Evolutionary conservation across 2,113 vertebrate genomes (phyloP).

Genomic region (Hassar affinis): DNA sequence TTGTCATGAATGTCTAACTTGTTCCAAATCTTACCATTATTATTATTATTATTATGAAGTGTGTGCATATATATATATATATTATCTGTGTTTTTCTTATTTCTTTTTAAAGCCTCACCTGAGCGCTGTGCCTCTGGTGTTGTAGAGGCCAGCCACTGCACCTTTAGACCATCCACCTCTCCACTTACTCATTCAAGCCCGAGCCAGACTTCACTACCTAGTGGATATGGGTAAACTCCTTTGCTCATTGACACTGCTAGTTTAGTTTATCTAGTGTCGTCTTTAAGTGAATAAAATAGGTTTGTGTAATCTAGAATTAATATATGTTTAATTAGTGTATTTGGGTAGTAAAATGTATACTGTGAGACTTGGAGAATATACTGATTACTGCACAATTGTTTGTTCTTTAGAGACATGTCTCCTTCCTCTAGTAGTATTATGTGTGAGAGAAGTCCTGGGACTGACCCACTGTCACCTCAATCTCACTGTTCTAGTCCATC

Average conservation of each 20-base stretch:
- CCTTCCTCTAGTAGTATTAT: slow-evolving; percentile 38
- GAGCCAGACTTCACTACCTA: slow-evolving; percentile 79
- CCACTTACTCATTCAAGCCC: slow-evolving; percentile 94
- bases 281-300: background rate
- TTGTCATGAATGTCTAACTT: background rate
- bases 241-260: background rate
- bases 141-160: slow-evolving; percentile 74
- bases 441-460: slow-evolving; percentile 56
- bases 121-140: slow-evolving; percentile 48
- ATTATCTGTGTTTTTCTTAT: background rate
- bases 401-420: slow-evolving; percentile 57
- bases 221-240: slow-evolving; percentile 60
- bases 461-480: slow-evolving; percentile 63
- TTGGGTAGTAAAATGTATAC: background rate
- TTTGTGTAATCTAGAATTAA: background rate
- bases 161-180: slow-evolving; percentile 87
- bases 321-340: background rate
- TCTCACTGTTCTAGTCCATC: slow-evolving; percentile 73
- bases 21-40: background rate
- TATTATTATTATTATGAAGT: too few relatives aligned
- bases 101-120: slow-evolving; percentile 49
- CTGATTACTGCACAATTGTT: background rate
- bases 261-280: background rate
- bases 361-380: background rate
- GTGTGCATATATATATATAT: background rate